These are phyloP conservation scores for Zonitis immaculata DNA, from an alignment of 2,888 invertebrate genomes.

Conservation along the genomic window DNA sequence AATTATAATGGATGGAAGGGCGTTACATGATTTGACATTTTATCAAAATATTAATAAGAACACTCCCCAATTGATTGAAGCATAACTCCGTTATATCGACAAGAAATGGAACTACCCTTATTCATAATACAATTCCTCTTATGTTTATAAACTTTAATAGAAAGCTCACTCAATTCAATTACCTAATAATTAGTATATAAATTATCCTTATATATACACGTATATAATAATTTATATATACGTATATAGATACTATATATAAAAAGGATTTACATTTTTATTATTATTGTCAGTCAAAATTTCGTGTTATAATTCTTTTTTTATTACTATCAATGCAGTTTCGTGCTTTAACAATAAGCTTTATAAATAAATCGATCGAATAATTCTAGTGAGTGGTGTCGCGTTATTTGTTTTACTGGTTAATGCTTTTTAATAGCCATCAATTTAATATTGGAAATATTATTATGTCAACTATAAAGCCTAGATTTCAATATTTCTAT, in stretches of 20 bases:
- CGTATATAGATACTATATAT: no score
- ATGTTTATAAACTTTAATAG: not conserved
- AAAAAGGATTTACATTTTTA: not conserved
- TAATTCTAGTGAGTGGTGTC: slow-evolving; percentile 2
- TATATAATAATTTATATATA: no score
- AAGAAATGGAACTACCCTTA: not conserved
- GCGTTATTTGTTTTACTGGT: slow-evolving; percentile 15
- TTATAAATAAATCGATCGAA: not conserved
- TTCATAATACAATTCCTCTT: not conserved
- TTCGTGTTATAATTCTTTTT: not conserved
- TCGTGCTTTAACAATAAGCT: not conserved
- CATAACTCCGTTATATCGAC: not conserved
- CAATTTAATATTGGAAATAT: slow-evolving; percentile 2
- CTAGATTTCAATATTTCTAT: slow-evolving; percentile 27
- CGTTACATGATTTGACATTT: slow-evolving; percentile 2
- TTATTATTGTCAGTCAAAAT: not conserved
- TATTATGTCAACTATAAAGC: slow-evolving; percentile 20
- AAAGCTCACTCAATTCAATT: not conserved
- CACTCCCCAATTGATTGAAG: not conserved
- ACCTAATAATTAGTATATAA: no score
- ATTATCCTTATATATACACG: no score
- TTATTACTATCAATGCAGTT: not conserved
- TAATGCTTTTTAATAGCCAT: slow-evolving; percentile 23
- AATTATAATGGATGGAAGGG: no score
- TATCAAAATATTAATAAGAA: slow-evolving; percentile 1